Percentiles rank a stretch among this genome's conserved stretches.
Evolutionary conservation across 2,888 invertebrate genomes (phyloP).

Genomic region (Amphipoea oculea): DNA sequence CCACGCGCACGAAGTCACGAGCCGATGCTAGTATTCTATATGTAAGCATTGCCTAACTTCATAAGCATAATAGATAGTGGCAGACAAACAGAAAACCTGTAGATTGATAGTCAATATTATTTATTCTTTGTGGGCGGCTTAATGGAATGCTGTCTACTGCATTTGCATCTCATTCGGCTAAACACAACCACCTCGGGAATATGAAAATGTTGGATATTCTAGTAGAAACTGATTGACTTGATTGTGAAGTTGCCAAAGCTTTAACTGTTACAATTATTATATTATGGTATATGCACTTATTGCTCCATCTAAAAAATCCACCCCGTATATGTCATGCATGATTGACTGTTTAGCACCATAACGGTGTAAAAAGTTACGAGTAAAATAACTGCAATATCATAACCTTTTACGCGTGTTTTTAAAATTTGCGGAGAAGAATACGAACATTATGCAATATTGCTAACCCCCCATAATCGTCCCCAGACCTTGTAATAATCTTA

Average conservation of each 20-base stretch:
- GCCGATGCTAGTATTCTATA: background rate
- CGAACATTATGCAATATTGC: no score
- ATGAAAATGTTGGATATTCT: slow-evolving; percentile 44
- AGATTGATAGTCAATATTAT: slow-evolving; percentile 59
- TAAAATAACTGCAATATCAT: no score
- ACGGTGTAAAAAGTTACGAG: no score
- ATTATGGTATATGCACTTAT: no score
- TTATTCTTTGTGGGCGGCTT: slow-evolving; percentile 61
- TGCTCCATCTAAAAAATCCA: no score
- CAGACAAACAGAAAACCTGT: slow-evolving; percentile 41
- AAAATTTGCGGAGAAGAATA: no score
- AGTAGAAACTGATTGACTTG: slow-evolving; percentile 1
- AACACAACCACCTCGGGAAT: slow-evolving; percentile 48
- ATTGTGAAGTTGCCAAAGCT: background rate
- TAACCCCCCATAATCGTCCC: no score
- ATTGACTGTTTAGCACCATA: no score
- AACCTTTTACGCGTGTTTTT: no score
- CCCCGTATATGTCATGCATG: no score
- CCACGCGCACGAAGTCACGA: background rate
- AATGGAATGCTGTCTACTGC: slow-evolving; percentile 66
- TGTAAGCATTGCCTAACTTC: slow-evolving; percentile 13
- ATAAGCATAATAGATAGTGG: slow-evolving; percentile 21
- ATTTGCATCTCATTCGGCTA: slow-evolving; percentile 63
- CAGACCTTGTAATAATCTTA: no score
- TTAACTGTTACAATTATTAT: no score